phyloP scores from a whole-genome alignment of 2,113 vertebrate genomes.

The Excalfactoria chinensis region DNA sequence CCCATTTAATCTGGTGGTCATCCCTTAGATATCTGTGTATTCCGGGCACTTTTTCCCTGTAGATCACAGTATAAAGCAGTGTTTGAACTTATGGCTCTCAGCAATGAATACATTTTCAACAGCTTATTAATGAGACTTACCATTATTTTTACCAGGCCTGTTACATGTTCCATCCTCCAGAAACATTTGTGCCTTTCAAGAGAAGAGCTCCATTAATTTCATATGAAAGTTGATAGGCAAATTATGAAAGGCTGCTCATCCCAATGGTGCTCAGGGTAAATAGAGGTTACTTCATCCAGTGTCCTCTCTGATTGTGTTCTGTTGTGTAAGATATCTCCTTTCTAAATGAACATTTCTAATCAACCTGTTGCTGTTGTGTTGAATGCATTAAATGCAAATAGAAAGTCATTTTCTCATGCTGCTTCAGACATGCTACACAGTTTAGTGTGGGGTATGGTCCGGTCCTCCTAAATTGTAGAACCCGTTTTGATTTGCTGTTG shows the following conservation, averaged over 20 bases:
- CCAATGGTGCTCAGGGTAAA: neutral
- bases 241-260: neutral
- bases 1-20: neutral
- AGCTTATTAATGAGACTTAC: neutral
- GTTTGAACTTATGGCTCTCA: neutral
- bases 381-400: neutral
- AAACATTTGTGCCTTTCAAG: neutral
- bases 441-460: neutral
- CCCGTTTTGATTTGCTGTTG: neutral
- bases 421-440: neutral
- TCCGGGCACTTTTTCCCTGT: neutral
- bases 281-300: neutral
- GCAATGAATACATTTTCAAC: neutral
- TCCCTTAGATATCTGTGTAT: neutral
- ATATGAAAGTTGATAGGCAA: neutral
- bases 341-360: neutral
- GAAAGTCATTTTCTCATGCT: neutral
- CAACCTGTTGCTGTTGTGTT: neutral
- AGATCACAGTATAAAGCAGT: neutral
- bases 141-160: neutral
- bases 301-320: neutral
- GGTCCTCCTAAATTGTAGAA: neutral
- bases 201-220: neutral
- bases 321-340: neutral
- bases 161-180: neutral